Base-by-base conservation (phyloP, 2,797 vertebrate species). In the Helostoma temminkii region DNA sequence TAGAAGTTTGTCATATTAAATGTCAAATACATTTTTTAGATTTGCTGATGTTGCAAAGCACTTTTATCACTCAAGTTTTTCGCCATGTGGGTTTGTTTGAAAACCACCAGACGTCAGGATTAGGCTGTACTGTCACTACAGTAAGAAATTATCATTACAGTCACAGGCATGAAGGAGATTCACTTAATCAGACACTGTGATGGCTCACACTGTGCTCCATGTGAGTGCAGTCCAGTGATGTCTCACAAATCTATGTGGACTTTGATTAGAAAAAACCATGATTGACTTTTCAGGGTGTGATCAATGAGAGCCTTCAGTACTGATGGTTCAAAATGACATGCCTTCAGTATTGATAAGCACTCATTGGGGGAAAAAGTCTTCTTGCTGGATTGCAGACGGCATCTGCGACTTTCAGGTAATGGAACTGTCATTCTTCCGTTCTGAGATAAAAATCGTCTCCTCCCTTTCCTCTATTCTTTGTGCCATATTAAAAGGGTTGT, bases 361-460 rank as follows among this genome's bases (percentile, higher is more conserved):
- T 91, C 85, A 80, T 74, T 58, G 60, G 71, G 63, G 37, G 21
- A 59, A 64, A 71, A 72, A 71, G 84, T 74, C 68, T 79, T 80
- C 84, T 84, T 89, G 86, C 86, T 89, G 86, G 88, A 91, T 91
- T 82, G 82, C 83, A 84, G 72, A 78, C 85, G 47, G 80, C 84
- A 73, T 87, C 84, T 83, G 84, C 66, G 79, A 85, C 88, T 89
- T 77, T 71, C 80, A 81, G 88, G 87, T 93, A 92, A 94, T 93
- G 90, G 92, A 93, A 91, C 92, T 92, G 91, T 93, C 92, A 93
- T 93, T 91, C 87, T 90, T 85, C 68, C 84, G 86, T 82, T 68
- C 72, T 82, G 66, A 87, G 92, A 94, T 93, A 92, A 92, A 89
- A 85, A 92, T 92, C 84, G 19, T 73, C 82, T 68, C 63, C 70